A percentile compares a stretch with the other conserved stretches of the same genome.
Evolutionary conservation across 1,140 invertebrate genomes (phyloP).

Genomic region (Hesperophylax magnus): DNA sequence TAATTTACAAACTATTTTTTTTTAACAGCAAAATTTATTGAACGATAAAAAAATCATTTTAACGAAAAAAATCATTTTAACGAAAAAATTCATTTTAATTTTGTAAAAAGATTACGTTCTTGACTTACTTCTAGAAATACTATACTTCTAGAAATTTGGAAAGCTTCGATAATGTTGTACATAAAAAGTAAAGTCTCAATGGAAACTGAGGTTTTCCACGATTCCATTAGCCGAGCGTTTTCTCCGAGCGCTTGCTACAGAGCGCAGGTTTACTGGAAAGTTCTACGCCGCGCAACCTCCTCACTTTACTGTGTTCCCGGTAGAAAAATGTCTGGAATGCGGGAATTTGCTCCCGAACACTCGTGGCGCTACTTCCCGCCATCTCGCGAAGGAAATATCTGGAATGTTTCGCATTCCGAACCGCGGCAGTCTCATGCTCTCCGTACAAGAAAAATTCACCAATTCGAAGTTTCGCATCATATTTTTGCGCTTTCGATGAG

Average conservation of each 20-base stretch:
- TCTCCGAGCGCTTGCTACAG: not conserved
- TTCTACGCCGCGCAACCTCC: not conserved
- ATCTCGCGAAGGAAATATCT: constrained; percentile 60
- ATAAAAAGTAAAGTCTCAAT: too few species aligned
- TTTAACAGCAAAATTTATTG: too few species aligned
- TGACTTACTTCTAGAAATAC: too few species aligned
- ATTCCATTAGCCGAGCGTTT: not conserved
- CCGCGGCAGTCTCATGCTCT: constrained; percentile 58
- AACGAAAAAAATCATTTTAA: too few species aligned
- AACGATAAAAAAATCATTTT: too few species aligned
- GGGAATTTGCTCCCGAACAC: constrained; percentile 64
- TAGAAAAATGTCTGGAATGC: constrained; percentile 69
- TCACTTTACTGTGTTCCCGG: constrained; percentile 60
- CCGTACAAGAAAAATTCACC: constrained; percentile 68
- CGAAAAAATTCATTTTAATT: too few species aligned
- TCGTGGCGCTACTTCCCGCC: constrained; percentile 30
- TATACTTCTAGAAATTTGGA: too few species aligned
- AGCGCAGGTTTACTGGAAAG: not conserved
- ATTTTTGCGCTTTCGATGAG: constrained; percentile 47
- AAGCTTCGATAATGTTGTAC: too few species aligned
- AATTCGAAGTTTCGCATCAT: constrained; percentile 58
- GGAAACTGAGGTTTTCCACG: too few species aligned
- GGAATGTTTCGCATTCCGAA: constrained; percentile 59
- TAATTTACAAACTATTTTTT: too few species aligned
- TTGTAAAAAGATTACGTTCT: too few species aligned